These are phyloP conservation scores for Erebia aethiops DNA, from an alignment of 2,888 invertebrate genomes.

Conservation along the genomic window DNA sequence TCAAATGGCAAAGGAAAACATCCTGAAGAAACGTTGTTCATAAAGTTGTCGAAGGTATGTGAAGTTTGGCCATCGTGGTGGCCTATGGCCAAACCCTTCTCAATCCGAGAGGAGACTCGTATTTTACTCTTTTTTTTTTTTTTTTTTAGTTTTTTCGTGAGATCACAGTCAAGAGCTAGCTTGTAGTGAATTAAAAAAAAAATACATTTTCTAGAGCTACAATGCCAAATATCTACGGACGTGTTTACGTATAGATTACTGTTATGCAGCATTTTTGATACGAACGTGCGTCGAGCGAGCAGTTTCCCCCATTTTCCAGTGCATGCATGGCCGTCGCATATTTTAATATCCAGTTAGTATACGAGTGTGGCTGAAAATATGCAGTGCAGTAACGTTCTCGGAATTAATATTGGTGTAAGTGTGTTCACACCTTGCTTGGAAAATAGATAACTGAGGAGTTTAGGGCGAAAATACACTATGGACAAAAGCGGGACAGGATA, in stretches of 20 bases:
- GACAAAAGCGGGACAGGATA: too few relatives aligned
- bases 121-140: too few relatives aligned
- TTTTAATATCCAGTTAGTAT: constrained; percentile 2
- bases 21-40: too few relatives aligned
- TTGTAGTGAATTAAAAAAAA: too few relatives aligned
- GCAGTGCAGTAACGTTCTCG: constrained; percentile 5
- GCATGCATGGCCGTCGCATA: constrained; percentile 1
- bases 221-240: not conserved
- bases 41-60: too few relatives aligned
- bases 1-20: too few relatives aligned
- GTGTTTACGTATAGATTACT: not conserved
- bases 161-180: too few relatives aligned
- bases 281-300: not conserved
- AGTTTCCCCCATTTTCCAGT: not conserved
- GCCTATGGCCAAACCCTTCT: too few relatives aligned
- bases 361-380: not conserved
- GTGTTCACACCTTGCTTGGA: not conserved
- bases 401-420: not conserved
- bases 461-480: not conserved
- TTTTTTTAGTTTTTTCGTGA: too few relatives aligned
- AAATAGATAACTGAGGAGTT: not conserved
- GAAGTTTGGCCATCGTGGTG: too few relatives aligned
- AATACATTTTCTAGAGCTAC: too few relatives aligned
- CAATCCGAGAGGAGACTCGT: too few relatives aligned
- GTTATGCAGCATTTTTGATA: not conserved